Evolutionary conservation across 1,140 invertebrate genomes (phyloP).

Genomic region (Zaprionus ghesquierei): DNA sequence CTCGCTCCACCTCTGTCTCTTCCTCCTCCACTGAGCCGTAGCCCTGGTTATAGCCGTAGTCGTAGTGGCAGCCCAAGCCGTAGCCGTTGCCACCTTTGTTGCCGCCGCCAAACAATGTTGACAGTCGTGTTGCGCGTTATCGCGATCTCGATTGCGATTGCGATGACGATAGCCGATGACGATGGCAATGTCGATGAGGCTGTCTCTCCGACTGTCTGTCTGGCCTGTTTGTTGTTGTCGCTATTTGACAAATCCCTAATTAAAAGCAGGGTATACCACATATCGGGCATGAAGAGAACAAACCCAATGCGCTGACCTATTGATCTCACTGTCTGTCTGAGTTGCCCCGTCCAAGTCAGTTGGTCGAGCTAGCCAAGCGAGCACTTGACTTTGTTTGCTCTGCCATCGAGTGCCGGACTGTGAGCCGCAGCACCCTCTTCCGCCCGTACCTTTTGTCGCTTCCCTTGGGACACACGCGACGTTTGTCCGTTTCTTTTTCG

Average conservation of each 20-base stretch:
- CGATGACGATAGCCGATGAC: constrained; percentile 43
- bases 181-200: constrained; percentile 37
- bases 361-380: neutral
- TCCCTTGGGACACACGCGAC: constrained; percentile 19
- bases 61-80: constrained; percentile 16
- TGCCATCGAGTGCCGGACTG: constrained; percentile 54
- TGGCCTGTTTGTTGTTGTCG: constrained; percentile 7
- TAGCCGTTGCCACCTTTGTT: constrained; percentile 38
- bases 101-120: constrained; percentile 63
- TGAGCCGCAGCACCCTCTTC: neutral
- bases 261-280: constrained; percentile 52
- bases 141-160: constrained; percentile 38
- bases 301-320: neutral
- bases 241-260: constrained; percentile 70
- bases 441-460: constrained; percentile 10
- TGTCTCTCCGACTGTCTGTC: constrained; percentile 41
- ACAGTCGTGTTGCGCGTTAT: constrained; percentile 54
- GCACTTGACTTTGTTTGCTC: constrained; percentile 68
- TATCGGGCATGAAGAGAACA: constrained; percentile 1
- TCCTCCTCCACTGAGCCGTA: neutral
- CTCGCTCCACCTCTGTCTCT: neutral
- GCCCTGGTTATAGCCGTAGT: constrained; percentile 3
- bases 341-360: neutral
- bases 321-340: neutral
- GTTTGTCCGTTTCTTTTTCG: constrained; percentile 13